These are phyloP conservation scores for Stenotaenia linearis DNA, from an alignment of 2,888 invertebrate species.

Conservation along the genomic window DNA sequence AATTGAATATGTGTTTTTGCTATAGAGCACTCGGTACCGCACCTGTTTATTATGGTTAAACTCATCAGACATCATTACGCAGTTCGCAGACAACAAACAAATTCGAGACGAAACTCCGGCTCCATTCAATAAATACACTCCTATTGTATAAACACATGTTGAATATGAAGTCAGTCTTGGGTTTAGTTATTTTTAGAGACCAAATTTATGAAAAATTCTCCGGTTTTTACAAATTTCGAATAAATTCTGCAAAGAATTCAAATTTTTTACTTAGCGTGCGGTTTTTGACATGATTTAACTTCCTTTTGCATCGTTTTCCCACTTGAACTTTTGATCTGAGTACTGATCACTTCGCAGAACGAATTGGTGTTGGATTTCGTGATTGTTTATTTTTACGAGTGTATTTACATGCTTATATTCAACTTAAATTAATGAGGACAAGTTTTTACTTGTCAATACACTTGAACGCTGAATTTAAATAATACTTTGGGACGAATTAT, in stretches of 20 bases:
- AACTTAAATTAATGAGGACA: neutral
- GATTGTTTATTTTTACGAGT: conserved; percentile 12
- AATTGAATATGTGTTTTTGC: neutral
- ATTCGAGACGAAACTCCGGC: neutral
- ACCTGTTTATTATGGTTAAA: conserved; percentile 1
- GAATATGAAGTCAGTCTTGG: neutral
- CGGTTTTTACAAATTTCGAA: no score
- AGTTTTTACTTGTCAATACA: neutral
- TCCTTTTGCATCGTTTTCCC: neutral
- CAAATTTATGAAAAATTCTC: no score
- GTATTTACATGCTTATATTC: neutral
- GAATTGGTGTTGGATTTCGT: neutral
- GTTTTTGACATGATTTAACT: neutral
- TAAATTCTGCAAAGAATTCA: no score
- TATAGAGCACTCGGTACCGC: neutral
- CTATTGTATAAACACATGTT: neutral
- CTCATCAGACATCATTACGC: neutral
- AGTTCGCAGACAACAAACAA: neutral
- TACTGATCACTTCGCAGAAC: neutral
- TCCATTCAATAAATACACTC: neutral
- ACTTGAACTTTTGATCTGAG: neutral
- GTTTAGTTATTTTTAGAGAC: no score
- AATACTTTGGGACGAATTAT: neutral
- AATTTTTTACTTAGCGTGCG: neutral
- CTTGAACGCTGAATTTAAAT: neutral